Conservation (phyloP, 53 echinoderm and acorn worm genomes). For the Paracentrotus lividus region DNA sequence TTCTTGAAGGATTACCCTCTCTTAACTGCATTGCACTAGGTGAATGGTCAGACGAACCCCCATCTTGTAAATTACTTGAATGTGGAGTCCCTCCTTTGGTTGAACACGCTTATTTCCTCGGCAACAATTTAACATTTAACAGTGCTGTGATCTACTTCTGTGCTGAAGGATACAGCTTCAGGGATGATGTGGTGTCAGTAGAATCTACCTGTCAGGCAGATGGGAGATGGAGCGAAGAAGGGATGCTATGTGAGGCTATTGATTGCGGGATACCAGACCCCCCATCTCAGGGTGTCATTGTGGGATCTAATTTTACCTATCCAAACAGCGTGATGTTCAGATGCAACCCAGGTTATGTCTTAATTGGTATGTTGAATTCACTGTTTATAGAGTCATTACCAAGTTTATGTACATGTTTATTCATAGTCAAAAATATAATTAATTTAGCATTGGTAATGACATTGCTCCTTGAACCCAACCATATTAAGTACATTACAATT, state of each 20-base stretch:
- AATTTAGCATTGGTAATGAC: no score
- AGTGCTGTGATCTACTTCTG: constrained; percentile 75
- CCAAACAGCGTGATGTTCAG: constrained; percentile 49
- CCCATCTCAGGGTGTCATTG: constrained; percentile 60
- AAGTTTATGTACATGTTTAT: not conserved
- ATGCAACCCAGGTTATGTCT: constrained; percentile 78
- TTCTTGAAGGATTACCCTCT: constrained; percentile 39
- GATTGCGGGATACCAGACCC: constrained; percentile 74
- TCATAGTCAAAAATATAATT: not conserved
- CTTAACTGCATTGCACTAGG: constrained; percentile 71
- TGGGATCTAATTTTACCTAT: constrained; percentile 66
- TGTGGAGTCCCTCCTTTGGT: constrained; percentile 75
- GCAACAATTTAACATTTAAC: constrained; percentile 76
- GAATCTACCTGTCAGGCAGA: constrained; percentile 72
- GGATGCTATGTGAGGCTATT: constrained; percentile 74
- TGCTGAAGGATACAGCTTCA: constrained; percentile 74
- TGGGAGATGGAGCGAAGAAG: constrained; percentile 77
- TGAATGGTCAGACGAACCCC: constrained; percentile 63
- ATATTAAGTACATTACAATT: no score
- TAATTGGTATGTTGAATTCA: constrained; percentile 59
- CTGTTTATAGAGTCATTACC: not conserved
- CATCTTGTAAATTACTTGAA: constrained; percentile 75
- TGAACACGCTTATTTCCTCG: constrained; percentile 58
- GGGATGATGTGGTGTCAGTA: not conserved
- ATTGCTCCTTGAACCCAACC: no score